A percentile compares a stretch with the other conserved stretches of the same genome.
Conservation (phyloP, 2,888 invertebrate species). For the Eupithecia subfuscata region DNA sequence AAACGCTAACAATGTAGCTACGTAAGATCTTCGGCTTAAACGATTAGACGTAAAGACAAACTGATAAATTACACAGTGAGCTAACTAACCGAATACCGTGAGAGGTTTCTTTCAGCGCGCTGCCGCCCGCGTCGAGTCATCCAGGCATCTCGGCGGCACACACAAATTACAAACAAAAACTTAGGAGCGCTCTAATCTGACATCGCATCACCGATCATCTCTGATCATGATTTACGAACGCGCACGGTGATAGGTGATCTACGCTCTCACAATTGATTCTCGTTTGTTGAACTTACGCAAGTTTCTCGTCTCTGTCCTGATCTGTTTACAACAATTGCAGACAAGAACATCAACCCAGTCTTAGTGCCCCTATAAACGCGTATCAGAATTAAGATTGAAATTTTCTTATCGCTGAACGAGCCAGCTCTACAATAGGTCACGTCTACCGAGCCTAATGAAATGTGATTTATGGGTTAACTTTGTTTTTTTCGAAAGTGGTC, state of each 20-base stretch:
- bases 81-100: constrained; percentile 66
- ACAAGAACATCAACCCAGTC: constrained; percentile 21
- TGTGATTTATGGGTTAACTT: constrained; percentile 67
- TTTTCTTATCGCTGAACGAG: constrained; percentile 47
- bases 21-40: constrained; percentile 26
- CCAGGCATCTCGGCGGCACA: constrained; percentile 74
- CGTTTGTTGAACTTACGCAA: constrained; percentile 67
- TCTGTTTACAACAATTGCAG: constrained; percentile 34
- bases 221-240: constrained; percentile 82
- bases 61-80: constrained; percentile 67
- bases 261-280: constrained; percentile 73
- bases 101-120: constrained; percentile 66
- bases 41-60: constrained; percentile 64
- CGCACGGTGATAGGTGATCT: constrained; percentile 78
- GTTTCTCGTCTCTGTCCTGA: constrained; percentile 33
- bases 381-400: constrained; percentile 43
- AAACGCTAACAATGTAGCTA: constrained; percentile 32
- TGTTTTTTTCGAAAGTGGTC: constrained; percentile 54
- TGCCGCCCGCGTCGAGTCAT: constrained; percentile 67
- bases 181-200: constrained; percentile 80
- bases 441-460: constrained; percentile 63
- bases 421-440: constrained; percentile 65
- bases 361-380: constrained; percentile 26
- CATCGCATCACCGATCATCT: constrained; percentile 79
- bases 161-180: constrained; percentile 80